Evolutionary conservation across 2,888 invertebrate genomes (phyloP).

Genomic region (Pemphredon lugubris): DNA sequence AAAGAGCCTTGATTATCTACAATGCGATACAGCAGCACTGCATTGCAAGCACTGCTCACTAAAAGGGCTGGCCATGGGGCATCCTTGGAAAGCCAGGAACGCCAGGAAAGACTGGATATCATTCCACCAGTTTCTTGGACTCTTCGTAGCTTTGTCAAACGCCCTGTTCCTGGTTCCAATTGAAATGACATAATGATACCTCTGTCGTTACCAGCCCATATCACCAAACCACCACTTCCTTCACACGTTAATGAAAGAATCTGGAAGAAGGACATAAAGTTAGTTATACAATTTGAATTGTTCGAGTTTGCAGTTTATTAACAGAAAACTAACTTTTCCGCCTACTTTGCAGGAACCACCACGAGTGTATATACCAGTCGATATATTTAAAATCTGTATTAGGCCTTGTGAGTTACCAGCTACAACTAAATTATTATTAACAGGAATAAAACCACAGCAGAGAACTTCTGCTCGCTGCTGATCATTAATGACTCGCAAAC

Average conservation of each 20-base stretch:
- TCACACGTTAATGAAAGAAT: slow-evolving; percentile 89
- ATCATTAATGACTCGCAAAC: slow-evolving; percentile 86
- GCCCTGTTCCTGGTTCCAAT: slow-evolving; percentile 86
- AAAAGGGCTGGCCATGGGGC: slow-evolving; percentile 88
- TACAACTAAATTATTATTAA: slow-evolving; percentile 92
- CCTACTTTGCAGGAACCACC: slow-evolving; percentile 83
- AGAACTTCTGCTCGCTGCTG: slow-evolving; percentile 85
- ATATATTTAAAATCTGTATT: slow-evolving; percentile 91
- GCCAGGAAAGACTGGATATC: slow-evolving; percentile 89
- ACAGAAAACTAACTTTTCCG: slow-evolving; percentile 80
- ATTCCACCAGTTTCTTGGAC: slow-evolving; percentile 85
- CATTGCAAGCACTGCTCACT: slow-evolving; percentile 89
- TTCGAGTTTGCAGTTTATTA: too few species aligned
- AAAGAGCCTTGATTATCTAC: slow-evolving; percentile 83
- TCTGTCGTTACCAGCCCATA: slow-evolving; percentile 92
- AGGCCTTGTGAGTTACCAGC: slow-evolving; percentile 89
- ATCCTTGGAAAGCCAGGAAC: slow-evolving; percentile 92
- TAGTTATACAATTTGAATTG: background rate
- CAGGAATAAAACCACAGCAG: slow-evolving; percentile 90
- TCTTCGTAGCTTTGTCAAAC: slow-evolving; percentile 86
- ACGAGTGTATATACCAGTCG: slow-evolving; percentile 90
- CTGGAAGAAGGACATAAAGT: slow-evolving; percentile 49
- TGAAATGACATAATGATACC: slow-evolving; percentile 88
- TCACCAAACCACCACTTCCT: slow-evolving; percentile 85
- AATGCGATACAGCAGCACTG: slow-evolving; percentile 86